Evolutionary conservation across 2,797 vertebrate species (phyloP).

Genomic region (Anableps anableps): DNA sequence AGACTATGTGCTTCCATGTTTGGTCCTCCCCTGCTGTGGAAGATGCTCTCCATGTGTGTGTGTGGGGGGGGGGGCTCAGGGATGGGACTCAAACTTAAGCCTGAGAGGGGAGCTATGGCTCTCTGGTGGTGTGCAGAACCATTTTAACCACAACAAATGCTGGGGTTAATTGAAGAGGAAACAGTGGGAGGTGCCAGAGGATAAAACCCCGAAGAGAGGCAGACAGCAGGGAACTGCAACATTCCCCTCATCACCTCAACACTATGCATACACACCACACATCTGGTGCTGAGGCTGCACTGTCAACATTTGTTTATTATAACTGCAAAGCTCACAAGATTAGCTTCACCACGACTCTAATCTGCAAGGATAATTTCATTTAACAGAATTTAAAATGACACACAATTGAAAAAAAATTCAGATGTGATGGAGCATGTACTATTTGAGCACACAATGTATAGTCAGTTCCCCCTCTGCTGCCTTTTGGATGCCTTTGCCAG

Average conservation of each 20-base stretch:
- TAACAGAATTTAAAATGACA: conserved; percentile 14
- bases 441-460: conserved; percentile 25
- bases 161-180: conserved; percentile 70
- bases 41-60: conserved; percentile 35
- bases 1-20: conserved; percentile 53
- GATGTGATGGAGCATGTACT: not conserved
- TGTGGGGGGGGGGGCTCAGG: conserved; percentile 1
- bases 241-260: conserved; percentile 60
- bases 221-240: conserved; percentile 56
- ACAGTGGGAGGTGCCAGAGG: conserved; percentile 67
- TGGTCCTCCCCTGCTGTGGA: conserved; percentile 45
- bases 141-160: conserved; percentile 46
- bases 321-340: conserved; percentile 32
- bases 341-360: conserved; percentile 1
- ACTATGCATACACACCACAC: conserved; percentile 54
- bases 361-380: conserved; percentile 19
- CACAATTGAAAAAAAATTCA: conserved; percentile 1
- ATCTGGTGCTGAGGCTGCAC: conserved; percentile 35
- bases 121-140: conserved; percentile 21
- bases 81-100: conserved; percentile 38
- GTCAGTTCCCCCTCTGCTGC: conserved; percentile 47
- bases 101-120: conserved; percentile 25
- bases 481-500: conserved; percentile 74
- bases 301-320: conserved; percentile 18
- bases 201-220: conserved; percentile 60